These are phyloP conservation scores for Sesamia nonagrioides DNA, from an alignment of 1,140 invertebrate genomes.

Conservation along the genomic window DNA sequence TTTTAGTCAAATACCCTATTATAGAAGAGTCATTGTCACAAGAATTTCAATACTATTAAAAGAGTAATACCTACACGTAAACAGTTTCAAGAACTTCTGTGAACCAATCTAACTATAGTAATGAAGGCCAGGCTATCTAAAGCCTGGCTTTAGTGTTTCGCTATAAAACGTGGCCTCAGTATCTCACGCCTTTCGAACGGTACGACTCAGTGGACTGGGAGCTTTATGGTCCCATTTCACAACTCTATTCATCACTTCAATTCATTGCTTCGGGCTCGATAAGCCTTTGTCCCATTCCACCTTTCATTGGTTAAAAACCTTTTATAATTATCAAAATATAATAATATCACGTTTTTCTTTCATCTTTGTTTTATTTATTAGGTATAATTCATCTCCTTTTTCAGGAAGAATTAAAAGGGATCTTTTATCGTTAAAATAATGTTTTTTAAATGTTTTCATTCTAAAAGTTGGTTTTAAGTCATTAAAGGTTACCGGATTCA, in stretches of 20 bases:
- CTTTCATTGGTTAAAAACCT: conserved; percentile 11
- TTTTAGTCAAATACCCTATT: no score
- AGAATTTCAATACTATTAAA: neutral
- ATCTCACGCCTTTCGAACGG: neutral
- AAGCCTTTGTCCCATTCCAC: conserved; percentile 12
- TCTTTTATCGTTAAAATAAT: no score
- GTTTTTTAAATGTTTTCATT: no score
- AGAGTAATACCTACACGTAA: neutral
- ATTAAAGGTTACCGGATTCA: no score
- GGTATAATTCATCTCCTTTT: neutral
- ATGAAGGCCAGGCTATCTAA: neutral
- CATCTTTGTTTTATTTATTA: neutral
- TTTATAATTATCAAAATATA: neutral
- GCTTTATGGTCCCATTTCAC: conserved; percentile 10
- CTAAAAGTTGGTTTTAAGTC: no score
- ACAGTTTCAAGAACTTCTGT: neutral
- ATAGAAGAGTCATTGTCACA: neutral
- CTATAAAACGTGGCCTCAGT: neutral
- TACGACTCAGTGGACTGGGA: neutral
- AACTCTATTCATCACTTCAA: conserved; percentile 20
- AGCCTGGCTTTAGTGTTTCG: neutral
- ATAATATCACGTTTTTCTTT: neutral
- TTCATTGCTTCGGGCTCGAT: conserved; percentile 10
- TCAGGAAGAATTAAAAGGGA: neutral
- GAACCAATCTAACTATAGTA: neutral